Evolutionary conservation across 2,113 vertebrate species (phyloP).

Genomic region (Corapipo altera): DNA sequence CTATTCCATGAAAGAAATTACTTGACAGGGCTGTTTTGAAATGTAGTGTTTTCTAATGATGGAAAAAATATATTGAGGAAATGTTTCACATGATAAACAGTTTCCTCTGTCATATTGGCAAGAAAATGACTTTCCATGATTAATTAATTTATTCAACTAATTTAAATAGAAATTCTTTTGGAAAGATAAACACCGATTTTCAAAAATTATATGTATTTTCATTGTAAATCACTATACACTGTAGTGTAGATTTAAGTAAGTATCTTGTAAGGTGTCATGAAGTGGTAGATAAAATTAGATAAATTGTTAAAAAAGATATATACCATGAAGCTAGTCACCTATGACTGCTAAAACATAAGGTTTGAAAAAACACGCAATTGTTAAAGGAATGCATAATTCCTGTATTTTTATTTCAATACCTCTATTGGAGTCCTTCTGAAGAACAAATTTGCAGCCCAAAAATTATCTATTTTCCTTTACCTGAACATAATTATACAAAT

Average conservation of each 20-base stretch:
- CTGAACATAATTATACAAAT: background rate
- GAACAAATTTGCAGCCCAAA: background rate
- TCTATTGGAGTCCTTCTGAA: background rate
- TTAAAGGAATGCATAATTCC: background rate
- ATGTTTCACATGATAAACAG: background rate
- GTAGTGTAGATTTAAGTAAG: background rate
- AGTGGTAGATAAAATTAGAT: background rate
- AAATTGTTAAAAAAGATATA: background rate
- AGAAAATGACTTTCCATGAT: background rate
- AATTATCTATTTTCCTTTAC: background rate
- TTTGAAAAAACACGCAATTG: background rate
- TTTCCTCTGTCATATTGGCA: background rate
- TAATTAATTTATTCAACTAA: background rate
- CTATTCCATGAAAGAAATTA: background rate
- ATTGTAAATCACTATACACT: background rate
- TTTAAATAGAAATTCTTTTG: background rate
- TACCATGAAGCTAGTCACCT: background rate
- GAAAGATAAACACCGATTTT: background rate
- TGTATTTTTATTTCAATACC: background rate
- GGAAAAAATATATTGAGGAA: background rate
- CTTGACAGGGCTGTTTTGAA: background rate
- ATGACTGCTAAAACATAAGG: background rate
- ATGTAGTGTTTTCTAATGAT: background rate
- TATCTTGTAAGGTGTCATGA: background rate
- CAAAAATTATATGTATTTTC: background rate